phyloP scores from a whole-genome alignment of 2,888 invertebrate genomes.

The Acheta domesticus region DNA sequence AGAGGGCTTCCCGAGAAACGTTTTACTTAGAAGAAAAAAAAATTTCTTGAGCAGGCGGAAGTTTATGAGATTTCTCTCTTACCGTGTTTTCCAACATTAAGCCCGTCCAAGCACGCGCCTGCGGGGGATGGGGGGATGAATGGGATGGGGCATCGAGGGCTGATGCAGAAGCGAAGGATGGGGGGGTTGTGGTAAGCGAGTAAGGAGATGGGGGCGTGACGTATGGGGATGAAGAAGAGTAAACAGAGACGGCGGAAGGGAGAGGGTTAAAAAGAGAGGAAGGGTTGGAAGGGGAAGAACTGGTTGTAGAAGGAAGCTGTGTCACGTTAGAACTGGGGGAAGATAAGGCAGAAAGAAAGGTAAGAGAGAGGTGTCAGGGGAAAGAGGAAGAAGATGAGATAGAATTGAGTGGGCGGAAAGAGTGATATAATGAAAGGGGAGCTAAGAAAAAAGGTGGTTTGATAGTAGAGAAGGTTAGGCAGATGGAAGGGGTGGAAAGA shows the following conservation, averaged over 20 bases:
- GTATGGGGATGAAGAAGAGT: not conserved
- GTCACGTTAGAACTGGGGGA: too few species aligned
- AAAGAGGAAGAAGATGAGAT: too few species aligned
- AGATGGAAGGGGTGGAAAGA: too few species aligned
- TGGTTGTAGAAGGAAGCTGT: too few species aligned
- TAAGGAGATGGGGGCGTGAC: not conserved
- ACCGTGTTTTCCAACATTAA: not conserved
- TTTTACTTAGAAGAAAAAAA: conserved; percentile 5
- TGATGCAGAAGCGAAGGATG: not conserved
- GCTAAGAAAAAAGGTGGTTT: too few species aligned
- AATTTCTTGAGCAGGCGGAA: not conserved
- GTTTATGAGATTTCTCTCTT: conserved; percentile 2
- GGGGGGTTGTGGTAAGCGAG: not conserved
- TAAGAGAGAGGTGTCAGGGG: too few species aligned
- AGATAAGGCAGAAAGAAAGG: too few species aligned
- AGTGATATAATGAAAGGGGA: too few species aligned
- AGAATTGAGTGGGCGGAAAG: too few species aligned
- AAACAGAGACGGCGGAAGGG: too few species aligned
- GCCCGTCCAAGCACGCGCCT: not conserved
- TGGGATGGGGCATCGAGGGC: not conserved
- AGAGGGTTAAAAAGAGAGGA: too few species aligned
- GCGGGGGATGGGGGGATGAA: not conserved
- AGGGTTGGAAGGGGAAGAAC: not conserved
- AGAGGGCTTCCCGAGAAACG: not conserved
- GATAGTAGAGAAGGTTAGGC: too few species aligned